phyloP scores from a whole-genome alignment of 2,888 invertebrate genomes.

The Acanthacorydalis orientalis region DNA sequence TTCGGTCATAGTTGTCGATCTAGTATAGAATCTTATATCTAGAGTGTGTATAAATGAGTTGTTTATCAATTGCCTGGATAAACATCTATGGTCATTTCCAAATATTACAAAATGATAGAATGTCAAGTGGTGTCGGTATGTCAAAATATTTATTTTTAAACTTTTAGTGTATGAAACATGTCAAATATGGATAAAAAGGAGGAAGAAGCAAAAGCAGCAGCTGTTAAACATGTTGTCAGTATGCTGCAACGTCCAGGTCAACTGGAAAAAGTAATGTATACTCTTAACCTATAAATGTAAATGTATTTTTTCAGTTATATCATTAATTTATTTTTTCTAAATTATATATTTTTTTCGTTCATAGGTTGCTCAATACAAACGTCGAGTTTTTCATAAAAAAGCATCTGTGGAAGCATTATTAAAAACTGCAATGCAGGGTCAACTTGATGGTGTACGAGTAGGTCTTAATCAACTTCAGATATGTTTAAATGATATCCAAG shows the following conservation, averaged over 20 bases:
- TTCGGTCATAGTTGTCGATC: no score
- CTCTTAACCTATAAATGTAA: background rate
- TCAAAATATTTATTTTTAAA: no score
- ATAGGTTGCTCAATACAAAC: constrained; percentile 60
- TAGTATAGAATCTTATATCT: no score
- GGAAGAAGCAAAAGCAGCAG: constrained; percentile 58
- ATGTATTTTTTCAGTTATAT: background rate
- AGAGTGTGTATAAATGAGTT: no score
- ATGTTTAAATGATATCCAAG: constrained; percentile 70
- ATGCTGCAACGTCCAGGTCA: constrained; percentile 91
- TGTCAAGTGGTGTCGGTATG: no score
- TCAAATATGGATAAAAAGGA: constrained; percentile 51
- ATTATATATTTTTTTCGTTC: constrained; percentile 5
- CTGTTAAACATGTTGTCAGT: constrained; percentile 73
- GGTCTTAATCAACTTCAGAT: constrained; percentile 81
- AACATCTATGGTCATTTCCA: no score
- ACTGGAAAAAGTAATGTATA: constrained; percentile 57
- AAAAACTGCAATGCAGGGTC: constrained; percentile 97
- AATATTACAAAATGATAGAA: no score
- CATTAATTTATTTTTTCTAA: background rate
- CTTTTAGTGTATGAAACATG: no score
- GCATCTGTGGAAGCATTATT: constrained; percentile 86
- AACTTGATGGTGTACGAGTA: constrained; percentile 88
- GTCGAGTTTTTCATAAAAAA: constrained; percentile 58
- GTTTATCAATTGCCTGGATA: no score